These are phyloP conservation scores for Helostoma temminkii DNA, from an alignment of 2,797 vertebrate species.

Conservation along the genomic window DNA sequence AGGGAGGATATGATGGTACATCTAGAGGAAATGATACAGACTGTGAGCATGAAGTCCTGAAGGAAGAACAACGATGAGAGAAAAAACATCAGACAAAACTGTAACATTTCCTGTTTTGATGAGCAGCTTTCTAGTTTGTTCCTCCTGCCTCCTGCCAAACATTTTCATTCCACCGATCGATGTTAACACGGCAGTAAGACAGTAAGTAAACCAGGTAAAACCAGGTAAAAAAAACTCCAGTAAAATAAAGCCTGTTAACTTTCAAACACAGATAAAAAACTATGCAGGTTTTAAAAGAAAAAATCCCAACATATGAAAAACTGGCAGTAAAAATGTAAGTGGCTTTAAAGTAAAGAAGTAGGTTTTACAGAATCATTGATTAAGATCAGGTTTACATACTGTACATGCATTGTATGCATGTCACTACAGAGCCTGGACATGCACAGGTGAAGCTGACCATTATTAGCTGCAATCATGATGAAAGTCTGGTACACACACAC, in stretches of 20 bases:
- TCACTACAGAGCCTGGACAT: too few relatives aligned
- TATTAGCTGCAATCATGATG: slow-evolving; percentile 68
- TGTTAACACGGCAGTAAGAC: not conserved
- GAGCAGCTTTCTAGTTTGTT: too few relatives aligned
- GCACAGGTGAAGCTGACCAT: slow-evolving; percentile 30
- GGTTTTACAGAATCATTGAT: not conserved
- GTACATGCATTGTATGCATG: too few relatives aligned
- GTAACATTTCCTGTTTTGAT: too few relatives aligned
- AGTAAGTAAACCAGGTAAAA: not conserved
- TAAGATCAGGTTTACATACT: too few relatives aligned
- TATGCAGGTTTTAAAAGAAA: too few relatives aligned
- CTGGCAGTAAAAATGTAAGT: too few relatives aligned
- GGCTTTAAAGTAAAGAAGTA: too few relatives aligned
- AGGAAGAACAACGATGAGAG: not conserved
- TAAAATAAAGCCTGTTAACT: not conserved
- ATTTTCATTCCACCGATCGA: not conserved
- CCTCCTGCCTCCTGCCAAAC: not conserved
- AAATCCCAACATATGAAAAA: too few relatives aligned
- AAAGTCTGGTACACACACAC: slow-evolving; percentile 42
- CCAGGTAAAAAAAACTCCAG: not conserved
- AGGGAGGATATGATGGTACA: slow-evolving; percentile 82
- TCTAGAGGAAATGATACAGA: slow-evolving; percentile 65
- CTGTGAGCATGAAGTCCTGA: slow-evolving; percentile 31
- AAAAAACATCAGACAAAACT: not conserved
- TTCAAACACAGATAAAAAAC: not conserved